Conservation (phyloP, 2,113 vertebrate genomes). For the Formicarius rufipectus region DNA sequence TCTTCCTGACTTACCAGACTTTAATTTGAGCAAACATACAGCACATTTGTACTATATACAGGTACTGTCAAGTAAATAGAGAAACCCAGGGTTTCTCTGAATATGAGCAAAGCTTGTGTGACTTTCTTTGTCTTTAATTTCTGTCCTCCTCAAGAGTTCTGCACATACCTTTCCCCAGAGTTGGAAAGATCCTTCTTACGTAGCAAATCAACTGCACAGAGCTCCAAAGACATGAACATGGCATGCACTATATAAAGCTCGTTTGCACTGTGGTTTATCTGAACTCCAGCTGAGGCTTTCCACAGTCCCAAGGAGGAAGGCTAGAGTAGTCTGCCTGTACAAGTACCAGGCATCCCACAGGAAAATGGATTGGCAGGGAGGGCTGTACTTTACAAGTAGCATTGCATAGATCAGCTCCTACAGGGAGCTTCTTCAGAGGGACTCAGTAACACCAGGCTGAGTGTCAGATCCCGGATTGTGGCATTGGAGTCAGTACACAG, state of each 20-base stretch:
- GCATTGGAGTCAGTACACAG: background rate
- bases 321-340: background rate
- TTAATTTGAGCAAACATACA: background rate
- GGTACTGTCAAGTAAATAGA: background rate
- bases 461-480: accelerated
- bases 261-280: background rate
- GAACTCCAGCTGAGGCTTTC: background rate
- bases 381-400: background rate
- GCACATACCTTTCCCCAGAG: background rate
- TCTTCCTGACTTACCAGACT: background rate
- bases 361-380: background rate
- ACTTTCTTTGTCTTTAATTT: background rate
- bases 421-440: background rate
- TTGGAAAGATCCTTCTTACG: background rate
- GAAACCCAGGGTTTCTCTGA: background rate
- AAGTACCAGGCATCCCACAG: background rate
- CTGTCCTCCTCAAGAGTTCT: background rate
- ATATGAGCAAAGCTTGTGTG: conserved; percentile 3
- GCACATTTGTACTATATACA: background rate
- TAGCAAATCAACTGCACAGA: background rate
- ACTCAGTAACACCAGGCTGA: background rate
- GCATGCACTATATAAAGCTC: background rate
- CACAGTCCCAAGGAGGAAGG: background rate
- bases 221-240: background rate
- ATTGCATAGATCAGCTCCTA: background rate